Base-by-base conservation (phyloP, 2,888 invertebrate species). In the Drosophila longiperda region DNA sequence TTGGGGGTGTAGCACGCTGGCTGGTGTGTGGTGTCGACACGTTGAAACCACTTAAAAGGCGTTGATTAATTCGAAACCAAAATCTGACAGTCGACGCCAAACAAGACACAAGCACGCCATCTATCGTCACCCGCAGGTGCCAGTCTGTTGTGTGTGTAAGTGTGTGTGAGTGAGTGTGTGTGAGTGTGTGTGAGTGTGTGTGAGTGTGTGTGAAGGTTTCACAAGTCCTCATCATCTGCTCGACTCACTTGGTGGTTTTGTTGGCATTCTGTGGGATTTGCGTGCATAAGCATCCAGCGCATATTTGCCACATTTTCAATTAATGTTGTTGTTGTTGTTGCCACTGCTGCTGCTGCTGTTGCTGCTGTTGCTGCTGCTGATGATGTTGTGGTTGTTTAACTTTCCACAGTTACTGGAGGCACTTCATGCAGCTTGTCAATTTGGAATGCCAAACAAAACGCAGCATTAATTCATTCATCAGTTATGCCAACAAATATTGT, bases 21-120 rank as follows among this genome's bases (percentile, higher is more conserved):
- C 48, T 55, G 48, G 26, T 48, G 34, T 32, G 49, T 61, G 85
- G 58, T 72, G 77, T 74, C 66, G 68, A 73, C 75, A 73, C 66
- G 75, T 78, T 66, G 65, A 73, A 89, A 86, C 86, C 89, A 87
- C 87, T 89, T 85, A 83, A 87, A 83, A 64, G 73, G 59, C 75
- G 78, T 76, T 87, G 86, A 87, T 87, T 87, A 83, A 89, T 87
- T 87, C 80, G 83, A 89, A 89, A 87, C 82, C 89, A 73, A 87
- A 87, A 87, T 82, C 87, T 80, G 87, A 77, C 85, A 83, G 82
- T 83, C 78, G 82, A 74, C 80, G 70, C 65, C 76, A 82, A 76
- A 89, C 81, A 83, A 75, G 55, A 72, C 67, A 75, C 60, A 72
- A 65, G 61, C 78, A 75, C 75, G 67, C 75, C 75, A 78, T 63